Evolutionary conservation across 2,888 invertebrate genomes (phyloP), one percentile per base, ranked within the genome.

Genomic region (Cepaea hortensis): DNA sequence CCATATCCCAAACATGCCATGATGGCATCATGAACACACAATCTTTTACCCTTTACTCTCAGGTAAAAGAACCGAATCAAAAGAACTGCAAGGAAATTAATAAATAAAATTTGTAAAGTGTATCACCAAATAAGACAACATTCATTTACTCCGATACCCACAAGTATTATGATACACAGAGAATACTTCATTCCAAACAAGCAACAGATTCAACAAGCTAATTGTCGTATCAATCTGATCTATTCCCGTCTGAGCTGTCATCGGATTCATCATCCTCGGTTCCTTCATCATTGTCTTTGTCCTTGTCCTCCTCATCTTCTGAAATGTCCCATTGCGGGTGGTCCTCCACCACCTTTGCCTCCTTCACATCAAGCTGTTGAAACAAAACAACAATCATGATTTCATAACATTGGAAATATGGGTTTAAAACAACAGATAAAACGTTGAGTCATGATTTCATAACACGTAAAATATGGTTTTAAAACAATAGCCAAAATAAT

Each of bases 251-350:
- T n/a, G 79, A 79, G 23, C 79, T 79, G 35, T 79, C 55, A 9
- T 79, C 61, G 18, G 77, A 77, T 11, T 68, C 68, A 35, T 92
- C 93, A 50, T 94, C 93, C n/a, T 92, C 93, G 65, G 93, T 93
- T 55, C 96, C 96, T 89, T 96, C 94, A 9, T 91, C 91, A 65
- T 92, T 92, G 55, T 92, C 90, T 35, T 93, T 91, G 11, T 96
- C 96, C 87, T 97, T 97, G 87, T 97, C 97, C 93, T 98, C 98
- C 81, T 98, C 98, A 93, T 94, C 94, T 50, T 98, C 98, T 90
- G 97, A 97, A 93, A 98, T 97, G 93, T 98, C 98, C 98, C 99
- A 99, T 95, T 98, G 98, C 23, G 98, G 98, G 95, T 98, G 98
- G 93, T 97, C 97, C 89, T 98, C 97, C 92, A 98, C 96, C 91